Conservation (phyloP, 2,888 invertebrate genomes). For the Lasioglossum pauxillum region DNA sequence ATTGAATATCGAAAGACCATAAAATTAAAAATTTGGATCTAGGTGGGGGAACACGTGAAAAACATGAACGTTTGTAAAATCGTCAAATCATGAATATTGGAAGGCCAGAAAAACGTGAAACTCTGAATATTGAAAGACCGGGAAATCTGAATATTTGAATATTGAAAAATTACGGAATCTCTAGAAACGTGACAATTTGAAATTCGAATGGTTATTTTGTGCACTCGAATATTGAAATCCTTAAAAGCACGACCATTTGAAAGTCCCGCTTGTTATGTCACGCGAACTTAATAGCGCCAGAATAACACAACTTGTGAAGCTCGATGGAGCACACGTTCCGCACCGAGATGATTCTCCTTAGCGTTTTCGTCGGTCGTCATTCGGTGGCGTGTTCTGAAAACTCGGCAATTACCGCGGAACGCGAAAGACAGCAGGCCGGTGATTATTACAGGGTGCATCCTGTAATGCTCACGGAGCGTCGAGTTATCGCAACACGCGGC, state of each 20-base stretch:
- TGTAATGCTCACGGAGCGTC: constrained; percentile 11
- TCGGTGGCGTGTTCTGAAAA: not conserved
- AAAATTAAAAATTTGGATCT: not conserved
- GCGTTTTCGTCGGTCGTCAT: not conserved
- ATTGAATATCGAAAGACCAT: too few relatives aligned
- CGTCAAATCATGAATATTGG: not conserved
- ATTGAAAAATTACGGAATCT: too few relatives aligned
- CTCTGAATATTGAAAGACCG: not conserved
- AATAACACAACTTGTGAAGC: not conserved
- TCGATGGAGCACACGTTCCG: not conserved
- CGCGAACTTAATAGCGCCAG: too few relatives aligned
- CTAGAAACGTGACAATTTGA: not conserved
- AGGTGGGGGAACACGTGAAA: not conserved
- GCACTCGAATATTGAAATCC: too few relatives aligned
- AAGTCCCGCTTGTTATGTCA: too few relatives aligned
- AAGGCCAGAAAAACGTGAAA: not conserved
- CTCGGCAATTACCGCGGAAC: not conserved
- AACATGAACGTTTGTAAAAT: not conserved
- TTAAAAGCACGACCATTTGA: too few relatives aligned
- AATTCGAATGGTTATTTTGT: not conserved
- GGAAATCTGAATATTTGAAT: not conserved
- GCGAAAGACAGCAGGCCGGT: constrained; percentile 3
- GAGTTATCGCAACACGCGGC: constrained; percentile 17
- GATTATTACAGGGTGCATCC: not conserved
- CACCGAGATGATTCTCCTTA: not conserved